Conservation (phyloP, 2,797 vertebrate species). For the Sebastes matsubarae region DNA sequence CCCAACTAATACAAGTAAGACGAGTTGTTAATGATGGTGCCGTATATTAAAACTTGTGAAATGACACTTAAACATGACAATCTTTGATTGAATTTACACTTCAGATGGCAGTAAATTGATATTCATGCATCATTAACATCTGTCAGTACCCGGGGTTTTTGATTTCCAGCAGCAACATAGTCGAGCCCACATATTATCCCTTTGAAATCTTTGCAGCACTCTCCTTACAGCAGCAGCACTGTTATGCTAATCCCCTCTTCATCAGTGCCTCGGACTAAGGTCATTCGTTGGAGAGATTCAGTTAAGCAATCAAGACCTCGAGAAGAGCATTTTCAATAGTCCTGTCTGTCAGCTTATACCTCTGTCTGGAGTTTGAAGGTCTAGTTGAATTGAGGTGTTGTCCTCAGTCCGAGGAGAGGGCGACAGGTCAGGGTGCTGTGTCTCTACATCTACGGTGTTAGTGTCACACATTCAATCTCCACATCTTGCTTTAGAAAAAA, state of each 20-base stretch:
- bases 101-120: not conserved
- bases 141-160: not conserved
- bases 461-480: not conserved
- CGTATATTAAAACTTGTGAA: not conserved
- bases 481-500: constrained; percentile 8
- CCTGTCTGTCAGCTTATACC: constrained; percentile 31
- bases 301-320: constrained; percentile 38
- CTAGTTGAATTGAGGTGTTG: constrained; percentile 13
- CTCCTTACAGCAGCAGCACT: constrained; percentile 13
- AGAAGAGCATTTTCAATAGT: constrained; percentile 39
- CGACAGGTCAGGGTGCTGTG: constrained; percentile 25
- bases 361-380: constrained; percentile 55
- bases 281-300: constrained; percentile 44
- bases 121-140: not conserved
- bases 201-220: constrained; percentile 14
- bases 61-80: not conserved
- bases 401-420: constrained; percentile 22
- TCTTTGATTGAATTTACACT: not conserved
- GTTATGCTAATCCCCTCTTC: constrained; percentile 52
- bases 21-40: not conserved
- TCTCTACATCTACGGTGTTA: not conserved
- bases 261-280: constrained; percentile 34
- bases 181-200: constrained; percentile 1
- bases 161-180: constrained; percentile 6
- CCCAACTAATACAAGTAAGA: not conserved